Evolutionary conservation across 2,888 invertebrate species (phyloP), one percentile per base, ranked within the genome.

Genomic region (Hemistola chrysoprasaria): DNA sequence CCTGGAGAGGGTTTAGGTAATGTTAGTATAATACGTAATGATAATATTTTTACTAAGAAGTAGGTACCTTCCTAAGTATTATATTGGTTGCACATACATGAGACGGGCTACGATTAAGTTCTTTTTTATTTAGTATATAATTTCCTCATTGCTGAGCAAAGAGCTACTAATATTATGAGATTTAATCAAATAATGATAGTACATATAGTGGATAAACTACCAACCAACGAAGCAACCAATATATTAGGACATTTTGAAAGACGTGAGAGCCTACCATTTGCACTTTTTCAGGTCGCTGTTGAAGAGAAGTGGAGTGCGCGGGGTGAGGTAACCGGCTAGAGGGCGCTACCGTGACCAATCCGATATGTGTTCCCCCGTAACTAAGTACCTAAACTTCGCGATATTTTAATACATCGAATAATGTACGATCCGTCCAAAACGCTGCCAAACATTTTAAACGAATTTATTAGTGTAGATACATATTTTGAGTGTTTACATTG

Each of bases 371-470:
- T 84, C 85, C 60, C 52, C 54, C 66, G 63, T 52, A 71, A 75
- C 64, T 65, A 63, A 77, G 74, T 81, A 81, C 74, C 75, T 78
- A 74, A 72, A 50, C 57, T 60, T 69, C 65, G 62, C 65, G 64
- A n/a, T 53, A 71, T 71, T 62, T 56, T 55, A 59, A 60, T 69
- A 78, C 81, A 81, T 65, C 83, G 82, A 87, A 86, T 81, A 76
- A 86, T 87, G 86, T 74, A 77, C 78, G 74, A 65, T 86, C 86
- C 86, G 86, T 87, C 86, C 86, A 80, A 78, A 65, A 77, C 76
- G 66, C 74, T 84, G 86, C 86, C 86, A 87, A 87, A 86, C 76
- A 66, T 71, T 82, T 68, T 66, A 62, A 79, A 80, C 83, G 85
- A 86, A 86, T 85, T 87, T 87, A 86, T 65, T 65, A 74, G 81